These are phyloP conservation scores for Budorcas taxicolor DNA, from an alignment of 2,113 vertebrate species.

Conservation along the genomic window DNA sequence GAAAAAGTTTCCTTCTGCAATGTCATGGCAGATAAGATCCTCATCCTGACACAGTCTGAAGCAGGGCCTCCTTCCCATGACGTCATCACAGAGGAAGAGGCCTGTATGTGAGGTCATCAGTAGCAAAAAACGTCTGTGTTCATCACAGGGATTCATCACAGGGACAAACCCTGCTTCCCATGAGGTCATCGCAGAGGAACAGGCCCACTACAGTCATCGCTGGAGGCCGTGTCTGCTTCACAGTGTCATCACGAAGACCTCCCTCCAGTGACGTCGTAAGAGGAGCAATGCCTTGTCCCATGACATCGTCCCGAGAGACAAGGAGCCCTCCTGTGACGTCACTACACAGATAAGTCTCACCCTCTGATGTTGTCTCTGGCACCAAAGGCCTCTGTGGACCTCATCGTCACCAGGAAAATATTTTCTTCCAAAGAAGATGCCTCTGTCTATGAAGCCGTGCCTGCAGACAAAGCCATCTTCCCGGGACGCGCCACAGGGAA, in stretches of 20 bases:
- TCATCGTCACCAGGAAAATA: not conserved
- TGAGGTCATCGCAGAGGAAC: not conserved
- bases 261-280: not conserved
- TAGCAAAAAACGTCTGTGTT: not conserved
- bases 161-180: not conserved
- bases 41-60: not conserved
- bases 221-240: not conserved
- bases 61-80: not conserved
- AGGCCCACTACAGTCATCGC: not conserved
- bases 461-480: constrained; percentile 56
- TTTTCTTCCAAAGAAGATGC: not conserved
- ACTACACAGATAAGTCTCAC: not conserved
- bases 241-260: not conserved
- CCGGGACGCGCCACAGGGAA: not conserved
- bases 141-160: not conserved
- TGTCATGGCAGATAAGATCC: not conserved
- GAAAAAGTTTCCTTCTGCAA: not conserved
- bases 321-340: not conserved
- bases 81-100: constrained; percentile 10
- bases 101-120: not conserved
- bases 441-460: not conserved
- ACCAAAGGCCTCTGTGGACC: not conserved
- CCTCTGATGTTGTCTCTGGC: not conserved
- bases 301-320: not conserved
- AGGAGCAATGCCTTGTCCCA: not conserved